Percentiles rank a stretch among this genome's conserved stretches.
Evolutionary conservation across 2,797 vertebrate genomes (phyloP).

Genomic region (Argentina silus): DNA sequence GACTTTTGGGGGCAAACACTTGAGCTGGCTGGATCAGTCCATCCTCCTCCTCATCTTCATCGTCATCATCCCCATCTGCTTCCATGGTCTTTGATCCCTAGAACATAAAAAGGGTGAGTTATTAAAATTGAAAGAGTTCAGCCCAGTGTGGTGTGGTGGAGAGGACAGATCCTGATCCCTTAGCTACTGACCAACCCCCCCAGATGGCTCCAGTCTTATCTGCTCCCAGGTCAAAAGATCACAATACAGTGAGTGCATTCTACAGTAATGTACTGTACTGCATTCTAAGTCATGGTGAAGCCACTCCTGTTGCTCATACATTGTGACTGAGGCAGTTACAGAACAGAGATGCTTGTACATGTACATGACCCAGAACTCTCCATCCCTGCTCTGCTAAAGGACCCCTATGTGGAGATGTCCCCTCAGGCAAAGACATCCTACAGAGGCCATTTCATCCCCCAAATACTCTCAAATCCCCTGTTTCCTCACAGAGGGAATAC

Average conservation of each 20-base stretch:
- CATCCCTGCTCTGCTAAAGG: neutral
- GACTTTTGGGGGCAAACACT: constrained; percentile 97
- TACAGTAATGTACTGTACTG: neutral
- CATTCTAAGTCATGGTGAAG: too few relatives aligned
- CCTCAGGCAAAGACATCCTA: constrained; percentile 10
- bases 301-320: neutral
- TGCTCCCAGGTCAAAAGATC: neutral
- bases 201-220: neutral
- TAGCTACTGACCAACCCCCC: neutral
- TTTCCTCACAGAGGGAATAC: constrained; percentile 29
- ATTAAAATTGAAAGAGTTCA: constrained; percentile 50
- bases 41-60: constrained; percentile 79
- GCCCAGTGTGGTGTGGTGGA: constrained; percentile 19
- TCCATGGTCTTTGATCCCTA: constrained; percentile 89
- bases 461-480: constrained; percentile 27
- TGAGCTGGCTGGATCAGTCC: constrained; percentile 95
- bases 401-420: neutral
- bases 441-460: neutral
- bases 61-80: constrained; percentile 82
- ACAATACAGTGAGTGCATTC: neutral
- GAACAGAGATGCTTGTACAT: neutral
- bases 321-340: neutral
- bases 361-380: neutral
- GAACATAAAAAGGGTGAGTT: constrained; percentile 62
- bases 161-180: neutral